phyloP scores from a whole-genome alignment of 2,888 invertebrate genomes.

The Melieria picta region DNA sequence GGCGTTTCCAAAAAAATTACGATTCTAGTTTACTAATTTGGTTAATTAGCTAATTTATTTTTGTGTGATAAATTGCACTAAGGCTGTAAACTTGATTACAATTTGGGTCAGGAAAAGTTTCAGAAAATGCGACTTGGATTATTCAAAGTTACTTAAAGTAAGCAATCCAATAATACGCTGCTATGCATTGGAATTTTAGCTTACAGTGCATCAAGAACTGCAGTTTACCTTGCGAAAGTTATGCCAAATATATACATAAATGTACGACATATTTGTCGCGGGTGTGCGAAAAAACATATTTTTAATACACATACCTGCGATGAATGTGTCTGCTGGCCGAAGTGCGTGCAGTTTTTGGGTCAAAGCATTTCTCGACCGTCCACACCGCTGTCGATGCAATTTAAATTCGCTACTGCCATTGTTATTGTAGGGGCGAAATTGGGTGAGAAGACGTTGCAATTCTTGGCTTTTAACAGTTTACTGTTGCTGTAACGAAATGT shows the following conservation, averaged over 20 bases:
- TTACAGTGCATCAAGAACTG: neutral
- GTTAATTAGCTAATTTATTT: too few relatives aligned
- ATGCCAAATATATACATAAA: neutral
- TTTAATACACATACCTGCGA: neutral
- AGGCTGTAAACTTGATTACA: too few relatives aligned
- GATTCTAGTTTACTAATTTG: too few relatives aligned
- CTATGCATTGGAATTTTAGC: neutral
- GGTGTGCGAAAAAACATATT: slow-evolving; percentile 13
- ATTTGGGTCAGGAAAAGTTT: too few relatives aligned
- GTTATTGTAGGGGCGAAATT: slow-evolving; percentile 11
- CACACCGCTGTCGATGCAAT: slow-evolving; percentile 10
- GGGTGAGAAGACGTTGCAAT: slow-evolving; percentile 32
- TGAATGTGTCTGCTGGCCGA: slow-evolving; percentile 3
- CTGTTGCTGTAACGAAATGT: slow-evolving; percentile 18
- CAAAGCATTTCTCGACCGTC: slow-evolving; percentile 17
- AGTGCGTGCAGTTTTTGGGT: neutral
- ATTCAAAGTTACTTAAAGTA: neutral
- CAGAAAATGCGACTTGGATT: neutral
- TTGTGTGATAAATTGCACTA: too few relatives aligned
- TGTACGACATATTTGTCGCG: neutral
- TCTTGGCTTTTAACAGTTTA: slow-evolving; percentile 17
- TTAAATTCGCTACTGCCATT: slow-evolving; percentile 12
- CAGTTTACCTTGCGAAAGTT: neutral
- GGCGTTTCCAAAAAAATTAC: too few relatives aligned
- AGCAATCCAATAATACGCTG: neutral